These are phyloP conservation scores for Tenualosa ilisha DNA, from an alignment of 2,797 vertebrate genomes.

Conservation along the genomic window DNA sequence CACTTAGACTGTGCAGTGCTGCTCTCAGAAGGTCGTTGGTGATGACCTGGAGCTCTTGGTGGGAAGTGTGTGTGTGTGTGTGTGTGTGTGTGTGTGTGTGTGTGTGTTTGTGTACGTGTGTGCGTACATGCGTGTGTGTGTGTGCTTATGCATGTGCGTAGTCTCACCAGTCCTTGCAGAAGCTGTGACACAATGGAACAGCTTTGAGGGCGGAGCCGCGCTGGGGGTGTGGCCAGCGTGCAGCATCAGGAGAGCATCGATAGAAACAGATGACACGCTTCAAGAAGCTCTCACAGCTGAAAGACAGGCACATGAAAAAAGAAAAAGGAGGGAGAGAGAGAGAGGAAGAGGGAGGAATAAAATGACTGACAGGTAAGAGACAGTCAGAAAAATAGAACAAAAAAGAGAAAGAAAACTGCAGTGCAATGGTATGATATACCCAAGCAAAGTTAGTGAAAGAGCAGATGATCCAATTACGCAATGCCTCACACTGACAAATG, in stretches of 20 bases:
- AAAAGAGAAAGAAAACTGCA: not conserved
- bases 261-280: constrained; percentile 76
- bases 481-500: not conserved
- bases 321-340: not conserved
- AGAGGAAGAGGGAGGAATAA: not conserved
- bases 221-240: constrained; percentile 73
- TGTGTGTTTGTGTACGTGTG: too few species aligned
- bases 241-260: constrained; percentile 79
- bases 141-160: not conserved
- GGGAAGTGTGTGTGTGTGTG: not conserved
- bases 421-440: not conserved
- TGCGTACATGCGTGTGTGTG: too few species aligned
- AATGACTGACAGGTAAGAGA: too few species aligned
- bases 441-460: not conserved
- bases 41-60: not conserved
- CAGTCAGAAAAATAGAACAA: too few species aligned
- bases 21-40: constrained; percentile 4
- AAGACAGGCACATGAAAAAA: constrained; percentile 5
- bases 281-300: constrained; percentile 80
- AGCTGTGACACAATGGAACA: constrained; percentile 80
- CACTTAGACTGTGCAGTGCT: not conserved
- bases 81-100: too few species aligned
- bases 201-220: constrained; percentile 69
- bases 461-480: not conserved
- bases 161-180: constrained; percentile 84